Evolutionary conservation across 2,888 invertebrate species (phyloP).

Genomic region (Acheta domesticus): DNA sequence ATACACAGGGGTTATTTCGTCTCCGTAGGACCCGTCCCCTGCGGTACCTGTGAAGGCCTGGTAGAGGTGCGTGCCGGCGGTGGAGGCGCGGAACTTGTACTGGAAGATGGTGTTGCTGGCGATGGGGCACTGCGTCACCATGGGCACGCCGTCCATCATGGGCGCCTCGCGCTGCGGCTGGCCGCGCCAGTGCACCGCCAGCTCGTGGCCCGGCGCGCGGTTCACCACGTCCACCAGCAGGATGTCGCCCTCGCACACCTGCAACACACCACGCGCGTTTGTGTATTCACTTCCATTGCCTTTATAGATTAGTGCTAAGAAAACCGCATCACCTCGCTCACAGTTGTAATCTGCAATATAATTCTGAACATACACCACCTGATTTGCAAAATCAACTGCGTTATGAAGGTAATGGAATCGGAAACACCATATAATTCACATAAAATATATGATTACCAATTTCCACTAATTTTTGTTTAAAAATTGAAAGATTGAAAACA

Average conservation of each 20-base stretch:
- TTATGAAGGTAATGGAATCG: too few relatives aligned
- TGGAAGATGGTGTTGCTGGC: conserved; percentile 47
- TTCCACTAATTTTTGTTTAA: too few relatives aligned
- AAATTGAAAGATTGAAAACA: too few relatives aligned
- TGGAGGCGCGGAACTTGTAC: conserved; percentile 47
- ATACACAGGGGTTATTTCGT: too few relatives aligned
- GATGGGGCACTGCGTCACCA: conserved; percentile 50
- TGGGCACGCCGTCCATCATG: conserved; percentile 50
- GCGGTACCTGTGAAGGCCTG: conserved; percentile 45
- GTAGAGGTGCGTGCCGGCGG: conserved; percentile 48
- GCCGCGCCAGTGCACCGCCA: conserved; percentile 56
- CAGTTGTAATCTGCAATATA: too few relatives aligned
- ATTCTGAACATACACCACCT: too few relatives aligned
- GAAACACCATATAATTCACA: too few relatives aligned
- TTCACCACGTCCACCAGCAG: conserved; percentile 52
- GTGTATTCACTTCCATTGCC: not conserved
- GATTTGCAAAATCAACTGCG: too few relatives aligned
- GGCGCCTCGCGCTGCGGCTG: conserved; percentile 46
- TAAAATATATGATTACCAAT: too few relatives aligned
- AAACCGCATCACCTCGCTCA: too few relatives aligned
- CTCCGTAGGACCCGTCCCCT: not conserved
- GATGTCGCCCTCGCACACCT: conserved; percentile 45
- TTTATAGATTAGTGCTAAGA: too few relatives aligned
- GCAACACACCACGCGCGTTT: not conserved
- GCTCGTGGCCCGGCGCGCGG: conserved; percentile 47